Evolutionary conservation across 1,140 invertebrate genomes (phyloP), one percentile per base, ranked within the genome.

Genomic region (Zaprionus africanus): DNA sequence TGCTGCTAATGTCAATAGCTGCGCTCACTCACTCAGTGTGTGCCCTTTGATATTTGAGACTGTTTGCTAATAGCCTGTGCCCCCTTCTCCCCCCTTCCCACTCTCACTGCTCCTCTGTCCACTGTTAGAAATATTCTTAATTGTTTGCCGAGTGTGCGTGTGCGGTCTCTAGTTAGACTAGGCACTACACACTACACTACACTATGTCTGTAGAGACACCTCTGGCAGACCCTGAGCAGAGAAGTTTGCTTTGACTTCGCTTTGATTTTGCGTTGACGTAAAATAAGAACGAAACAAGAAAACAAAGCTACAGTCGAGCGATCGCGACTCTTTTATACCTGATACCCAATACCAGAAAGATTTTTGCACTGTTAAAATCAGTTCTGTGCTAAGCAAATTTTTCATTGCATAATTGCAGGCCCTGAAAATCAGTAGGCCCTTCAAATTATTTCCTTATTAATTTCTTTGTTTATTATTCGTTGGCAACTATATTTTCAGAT

Each of bases 211-310:
- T 22, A 68, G 57, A 68, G 15, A 19, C n/a, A 46, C 41, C n/a
- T 7, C n/a, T 46, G 36, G 31, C 68, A 66, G 74, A 70, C 76
- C 76, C 70, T 62, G 65, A 68, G 61, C 56, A 60, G 54, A 73
- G 60, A 68, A 46, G 17, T 77, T 46, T 81, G 78, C 63, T 82
- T 88, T 81, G 84, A 88, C 81, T 84, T 87, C 81, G 84, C 84
- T 87, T 87, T 87, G 84, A 87, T 87, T 87, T 88, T 69, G 81
- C 75, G 65, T 87, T 87, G 84, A 87, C 84, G 84, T 84, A 88
- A 76, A 86, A 79, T 82, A 70, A 68, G 76, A 76, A 72, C 38
- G 49, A 51, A 36, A 26, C 15, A 76, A 46, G 7, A 49, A 54
- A 41, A 41, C 26, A 38, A n/a, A 41, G 38, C 31, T 34, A 34